Conservation (phyloP, 1,140 invertebrate genomes). For the Zelostemma sp. region DNA sequence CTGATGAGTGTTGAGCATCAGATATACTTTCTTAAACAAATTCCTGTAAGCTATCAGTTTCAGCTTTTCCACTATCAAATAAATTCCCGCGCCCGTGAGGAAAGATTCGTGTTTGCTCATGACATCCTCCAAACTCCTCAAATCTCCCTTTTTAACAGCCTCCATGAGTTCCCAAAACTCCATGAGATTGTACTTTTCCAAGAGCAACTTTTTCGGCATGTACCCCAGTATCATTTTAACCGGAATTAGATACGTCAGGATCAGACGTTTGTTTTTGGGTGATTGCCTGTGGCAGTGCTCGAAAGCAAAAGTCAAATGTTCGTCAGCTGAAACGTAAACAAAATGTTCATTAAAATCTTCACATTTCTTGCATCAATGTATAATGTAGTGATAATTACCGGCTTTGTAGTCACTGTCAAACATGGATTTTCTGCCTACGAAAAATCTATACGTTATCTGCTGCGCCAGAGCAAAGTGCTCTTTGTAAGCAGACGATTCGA, state of each 20-base stretch:
- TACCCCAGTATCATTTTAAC: conserved; percentile 97
- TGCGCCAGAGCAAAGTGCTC: conserved; percentile 88
- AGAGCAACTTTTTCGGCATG: conserved; percentile 83
- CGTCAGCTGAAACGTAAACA: conserved; percentile 81
- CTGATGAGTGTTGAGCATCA: conserved; percentile 90
- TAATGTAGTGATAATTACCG: conserved; percentile 66
- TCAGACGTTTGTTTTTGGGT: conserved; percentile 91
- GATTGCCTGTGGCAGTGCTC: conserved; percentile 87
- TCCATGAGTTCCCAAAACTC: conserved; percentile 91
- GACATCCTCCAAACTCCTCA: conserved; percentile 86
- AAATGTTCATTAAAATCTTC: conserved; percentile 18
- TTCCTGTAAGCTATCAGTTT: conserved; percentile 96
- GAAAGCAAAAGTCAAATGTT: conserved; percentile 94
- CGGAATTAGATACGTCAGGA: conserved; percentile 96
- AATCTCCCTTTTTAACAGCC: conserved; percentile 90
- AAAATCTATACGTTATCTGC: conserved; percentile 97
- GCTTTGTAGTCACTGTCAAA: conserved; percentile 96
- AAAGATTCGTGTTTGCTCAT: conserved; percentile 90
- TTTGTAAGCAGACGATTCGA: conserved; percentile 91
- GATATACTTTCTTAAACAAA: conserved; percentile 95
- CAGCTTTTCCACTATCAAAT: conserved; percentile 96
- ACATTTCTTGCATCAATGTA: conserved; percentile 1
- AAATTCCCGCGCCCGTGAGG: conserved; percentile 96
- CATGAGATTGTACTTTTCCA: conserved; percentile 91
- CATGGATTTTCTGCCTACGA: conserved; percentile 97